Percentiles rank a stretch among this genome's conserved stretches.
Conservation (phyloP, 2,797 vertebrate genomes). For the Graptemys geographica region DNA sequence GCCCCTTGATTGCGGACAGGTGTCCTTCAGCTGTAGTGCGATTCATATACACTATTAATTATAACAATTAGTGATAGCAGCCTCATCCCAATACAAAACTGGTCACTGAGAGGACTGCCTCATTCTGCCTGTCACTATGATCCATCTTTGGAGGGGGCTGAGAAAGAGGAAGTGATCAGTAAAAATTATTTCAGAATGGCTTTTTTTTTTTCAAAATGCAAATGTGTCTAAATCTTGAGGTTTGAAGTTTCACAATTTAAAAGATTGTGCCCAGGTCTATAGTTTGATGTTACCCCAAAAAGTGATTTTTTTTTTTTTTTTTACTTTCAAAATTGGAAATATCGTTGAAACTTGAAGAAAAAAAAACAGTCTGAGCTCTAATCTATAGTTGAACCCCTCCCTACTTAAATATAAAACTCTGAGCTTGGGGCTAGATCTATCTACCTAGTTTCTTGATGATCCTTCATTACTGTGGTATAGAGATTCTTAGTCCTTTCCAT, state of each 20-base stretch:
- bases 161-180: not conserved
- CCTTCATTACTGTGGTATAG: slow-evolving; percentile 8
- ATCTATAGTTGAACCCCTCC: slow-evolving; percentile 39
- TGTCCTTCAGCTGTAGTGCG: slow-evolving; percentile 26
- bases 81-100: not conserved
- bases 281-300: not conserved
- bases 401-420: not conserved
- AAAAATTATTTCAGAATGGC: not conserved
- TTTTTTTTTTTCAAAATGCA: slow-evolving; percentile 11
- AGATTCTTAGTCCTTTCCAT: slow-evolving; percentile 51
- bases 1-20: not conserved
- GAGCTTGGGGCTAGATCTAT: slow-evolving; percentile 21
- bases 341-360: not conserved
- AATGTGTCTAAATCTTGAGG: slow-evolving; percentile 45
- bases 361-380: not conserved
- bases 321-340: slow-evolving; percentile 64
- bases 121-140: not conserved
- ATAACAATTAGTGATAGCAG: slow-evolving; percentile 41
- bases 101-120: not conserved
- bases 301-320: slow-evolving; percentile 1
- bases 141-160: not conserved
- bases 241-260: not conserved
- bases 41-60: slow-evolving; percentile 53
- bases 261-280: not conserved
- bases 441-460: not conserved